Conservation (phyloP, 2,113 vertebrate genomes). For the Rhynchopsitta pachyrhyncha region DNA sequence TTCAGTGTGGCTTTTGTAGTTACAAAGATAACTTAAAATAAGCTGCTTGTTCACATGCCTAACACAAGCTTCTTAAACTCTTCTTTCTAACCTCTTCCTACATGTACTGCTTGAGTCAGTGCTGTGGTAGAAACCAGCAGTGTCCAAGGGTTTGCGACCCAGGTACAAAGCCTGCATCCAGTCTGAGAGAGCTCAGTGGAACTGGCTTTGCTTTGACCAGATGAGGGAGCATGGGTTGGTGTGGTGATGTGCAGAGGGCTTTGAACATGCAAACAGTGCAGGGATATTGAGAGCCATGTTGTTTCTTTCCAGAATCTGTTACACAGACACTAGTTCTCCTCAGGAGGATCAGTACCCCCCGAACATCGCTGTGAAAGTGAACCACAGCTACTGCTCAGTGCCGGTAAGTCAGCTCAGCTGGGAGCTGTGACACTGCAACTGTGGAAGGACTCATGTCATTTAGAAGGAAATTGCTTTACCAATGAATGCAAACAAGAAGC, state of each 20-base stretch:
- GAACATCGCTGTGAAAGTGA: conserved; percentile 96
- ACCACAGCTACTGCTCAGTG: conserved; percentile 97
- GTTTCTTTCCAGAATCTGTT: conserved; percentile 87
- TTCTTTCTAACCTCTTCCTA: not conserved
- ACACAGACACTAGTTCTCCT: conserved; percentile 90
- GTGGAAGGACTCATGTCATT: not conserved
- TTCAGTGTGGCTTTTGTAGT: rapidly evolving
- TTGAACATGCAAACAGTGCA: rapidly evolving
- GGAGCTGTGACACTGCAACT: not conserved
- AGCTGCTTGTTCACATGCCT: not conserved
- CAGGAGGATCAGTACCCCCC: conserved; percentile 99
- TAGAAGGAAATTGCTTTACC: not conserved
- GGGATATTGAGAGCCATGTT: not conserved
- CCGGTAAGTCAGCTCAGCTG: conserved; percentile 79
- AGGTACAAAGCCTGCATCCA: not conserved
- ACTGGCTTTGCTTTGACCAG: not conserved
- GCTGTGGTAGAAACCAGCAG: not conserved
- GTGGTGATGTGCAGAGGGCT: not conserved
- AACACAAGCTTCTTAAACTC: not conserved
- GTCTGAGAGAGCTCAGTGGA: not conserved
- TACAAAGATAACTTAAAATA: not conserved
- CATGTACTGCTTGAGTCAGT: not conserved
- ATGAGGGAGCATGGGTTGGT: not conserved
- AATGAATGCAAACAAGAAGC: not conserved
- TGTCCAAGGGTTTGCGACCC: not conserved